A percentile compares a stretch with the other conserved stretches of the same genome.
Evolutionary conservation across 2,113 vertebrate species (phyloP).

Genomic region (Spizaetus ornatus): DNA sequence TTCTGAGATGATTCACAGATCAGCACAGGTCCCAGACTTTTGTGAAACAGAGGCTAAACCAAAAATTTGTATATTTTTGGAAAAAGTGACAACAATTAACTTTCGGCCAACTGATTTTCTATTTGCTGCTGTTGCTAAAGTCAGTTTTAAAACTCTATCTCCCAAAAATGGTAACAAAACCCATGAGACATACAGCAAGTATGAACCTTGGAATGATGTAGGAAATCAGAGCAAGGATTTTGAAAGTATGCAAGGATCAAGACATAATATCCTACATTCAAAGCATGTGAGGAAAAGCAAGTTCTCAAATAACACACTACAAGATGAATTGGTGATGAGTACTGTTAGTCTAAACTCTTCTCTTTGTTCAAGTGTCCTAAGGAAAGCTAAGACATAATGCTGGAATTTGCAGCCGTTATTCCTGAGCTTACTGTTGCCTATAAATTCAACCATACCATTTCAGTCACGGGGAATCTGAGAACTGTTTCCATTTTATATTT

Average conservation of each 20-base stretch:
- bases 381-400: not conserved
- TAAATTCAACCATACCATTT: not conserved
- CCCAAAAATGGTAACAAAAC: not conserved
- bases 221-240: not conserved
- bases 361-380: not conserved
- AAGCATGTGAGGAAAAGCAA: not conserved
- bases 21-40: not conserved
- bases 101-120: not conserved
- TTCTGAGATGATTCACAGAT: not conserved
- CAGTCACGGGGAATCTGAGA: not conserved
- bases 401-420: not conserved
- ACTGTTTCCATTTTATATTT: not conserved
- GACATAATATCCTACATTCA: not conserved
- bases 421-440: not conserved
- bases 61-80: not conserved
- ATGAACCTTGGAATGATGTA: not conserved
- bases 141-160: not conserved
- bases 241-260: not conserved
- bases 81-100: not conserved
- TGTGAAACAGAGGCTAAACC: not conserved
- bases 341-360: not conserved
- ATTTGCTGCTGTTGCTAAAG: not conserved
- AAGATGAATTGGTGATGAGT: not conserved
- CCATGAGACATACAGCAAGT: not conserved
- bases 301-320: not conserved